phyloP scores from a whole-genome alignment of 2,888 invertebrate species.

The Acleris emargana region DNA sequence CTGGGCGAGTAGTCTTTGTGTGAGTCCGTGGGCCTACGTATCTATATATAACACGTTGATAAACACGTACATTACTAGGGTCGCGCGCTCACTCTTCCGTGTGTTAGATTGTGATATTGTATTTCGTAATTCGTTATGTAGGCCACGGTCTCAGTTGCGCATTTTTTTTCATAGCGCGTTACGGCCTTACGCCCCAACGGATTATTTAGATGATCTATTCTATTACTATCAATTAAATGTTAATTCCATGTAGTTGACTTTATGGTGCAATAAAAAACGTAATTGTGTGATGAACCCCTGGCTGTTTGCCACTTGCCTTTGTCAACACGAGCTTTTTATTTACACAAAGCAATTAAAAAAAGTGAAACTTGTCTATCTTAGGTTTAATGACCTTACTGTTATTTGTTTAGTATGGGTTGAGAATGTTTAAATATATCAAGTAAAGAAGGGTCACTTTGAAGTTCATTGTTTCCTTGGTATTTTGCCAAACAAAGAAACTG shows the following conservation, averaged over 20 bases:
- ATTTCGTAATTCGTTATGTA: slow-evolving; percentile 79
- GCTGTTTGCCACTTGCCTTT: slow-evolving; percentile 18
- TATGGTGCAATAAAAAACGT: slow-evolving; percentile 10
- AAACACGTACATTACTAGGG: slow-evolving; percentile 60
- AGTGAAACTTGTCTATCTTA: slow-evolving; percentile 20
- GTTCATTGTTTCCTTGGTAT: slow-evolving; percentile 52
- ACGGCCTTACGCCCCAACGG: slow-evolving; percentile 49
- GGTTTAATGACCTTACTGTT: slow-evolving; percentile 32
- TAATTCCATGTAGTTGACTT: slow-evolving; percentile 17
- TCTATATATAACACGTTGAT: slow-evolving; percentile 77
- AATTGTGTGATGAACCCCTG: slow-evolving; percentile 8
- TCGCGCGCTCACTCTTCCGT: slow-evolving; percentile 71
- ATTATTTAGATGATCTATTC: slow-evolving; percentile 29
- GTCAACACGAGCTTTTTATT: slow-evolving; percentile 27
- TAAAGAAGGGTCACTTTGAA: slow-evolving; percentile 42
- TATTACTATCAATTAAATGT: slow-evolving; percentile 36
- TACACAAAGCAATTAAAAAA: slow-evolving; percentile 25
- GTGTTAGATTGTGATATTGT: slow-evolving; percentile 65
- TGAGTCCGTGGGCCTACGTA: slow-evolving; percentile 64
- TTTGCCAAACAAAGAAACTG: slow-evolving; percentile 48
- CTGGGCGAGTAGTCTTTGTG: slow-evolving; percentile 68
- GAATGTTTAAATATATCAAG: slow-evolving; percentile 30
- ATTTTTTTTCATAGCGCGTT: slow-evolving; percentile 66
- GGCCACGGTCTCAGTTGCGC: slow-evolving; percentile 80
- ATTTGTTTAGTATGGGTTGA: slow-evolving; percentile 22